Percentiles rank a stretch among this genome's conserved stretches.
phyloP scores from a whole-genome alignment of 2,797 vertebrate species.

The Lateolabrax maculatus region DNA sequence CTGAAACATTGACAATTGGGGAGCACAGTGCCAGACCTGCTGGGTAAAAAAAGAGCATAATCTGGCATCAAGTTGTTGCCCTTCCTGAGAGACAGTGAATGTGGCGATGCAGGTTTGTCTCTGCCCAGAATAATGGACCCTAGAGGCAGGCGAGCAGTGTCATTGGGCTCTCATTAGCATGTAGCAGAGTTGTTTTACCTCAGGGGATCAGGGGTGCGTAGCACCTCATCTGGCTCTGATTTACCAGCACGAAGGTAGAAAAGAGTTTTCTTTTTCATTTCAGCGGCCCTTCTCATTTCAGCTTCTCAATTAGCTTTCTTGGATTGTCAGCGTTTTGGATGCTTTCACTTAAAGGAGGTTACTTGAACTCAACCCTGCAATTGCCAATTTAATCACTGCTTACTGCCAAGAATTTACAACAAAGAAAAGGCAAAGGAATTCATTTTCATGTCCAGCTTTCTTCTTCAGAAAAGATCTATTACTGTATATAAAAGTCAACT shows the following conservation, averaged over 20 bases:
- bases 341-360: slow-evolving; percentile 61
- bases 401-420: slow-evolving; percentile 70
- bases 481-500: slow-evolving; percentile 69
- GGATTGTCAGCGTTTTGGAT: slow-evolving; percentile 66
- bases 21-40: slow-evolving; percentile 53
- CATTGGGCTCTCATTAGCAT: slow-evolving; percentile 64
- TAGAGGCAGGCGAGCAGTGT: slow-evolving; percentile 33
- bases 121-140: slow-evolving; percentile 40
- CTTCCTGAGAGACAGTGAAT: slow-evolving; percentile 45
- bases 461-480: slow-evolving; percentile 69
- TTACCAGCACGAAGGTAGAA: slow-evolving; percentile 80
- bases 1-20: slow-evolving; percentile 52
- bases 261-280: slow-evolving; percentile 46
- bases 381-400: slow-evolving; percentile 73
- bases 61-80: slow-evolving; percentile 49
- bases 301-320: slow-evolving; percentile 70
- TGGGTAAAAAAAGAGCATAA: slow-evolving; percentile 47
- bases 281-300: slow-evolving; percentile 54
- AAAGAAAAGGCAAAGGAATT: slow-evolving; percentile 65
- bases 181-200: slow-evolving; percentile 52
- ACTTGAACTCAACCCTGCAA: slow-evolving; percentile 61
- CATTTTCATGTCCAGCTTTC: slow-evolving; percentile 69
- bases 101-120: slow-evolving; percentile 47
- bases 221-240: slow-evolving; percentile 89
- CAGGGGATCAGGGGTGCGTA: slow-evolving; percentile 44